These are phyloP conservation scores for Glaucomys volans DNA, from an alignment of 2,113 vertebrate species.

Conservation along the genomic window DNA sequence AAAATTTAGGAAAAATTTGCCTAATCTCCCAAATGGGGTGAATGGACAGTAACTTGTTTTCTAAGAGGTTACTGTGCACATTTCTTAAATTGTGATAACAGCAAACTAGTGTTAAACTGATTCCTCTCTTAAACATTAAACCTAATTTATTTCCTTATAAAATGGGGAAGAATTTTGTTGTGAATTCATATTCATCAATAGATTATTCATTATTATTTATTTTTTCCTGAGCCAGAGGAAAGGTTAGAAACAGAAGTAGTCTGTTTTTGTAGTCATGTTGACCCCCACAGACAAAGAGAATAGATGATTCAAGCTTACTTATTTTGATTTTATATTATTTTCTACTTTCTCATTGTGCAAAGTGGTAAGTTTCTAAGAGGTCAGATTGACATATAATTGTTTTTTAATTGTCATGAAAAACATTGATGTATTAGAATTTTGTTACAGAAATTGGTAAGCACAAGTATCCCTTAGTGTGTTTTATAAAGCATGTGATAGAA, in stretches of 20 bases:
- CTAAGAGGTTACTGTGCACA: background rate
- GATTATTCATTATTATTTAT: background rate
- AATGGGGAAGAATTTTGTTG: background rate
- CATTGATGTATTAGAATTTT: background rate
- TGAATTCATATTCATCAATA: background rate
- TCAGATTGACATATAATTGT: background rate
- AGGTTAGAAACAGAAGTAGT: background rate
- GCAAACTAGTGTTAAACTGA: too few relatives aligned
- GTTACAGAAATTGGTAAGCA: background rate
- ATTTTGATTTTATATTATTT: background rate
- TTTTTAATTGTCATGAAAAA: background rate
- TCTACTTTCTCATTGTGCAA: constrained; percentile 49
- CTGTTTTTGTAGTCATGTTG: background rate
- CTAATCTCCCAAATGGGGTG: background rate
- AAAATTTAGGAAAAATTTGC: background rate
- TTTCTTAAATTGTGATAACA: too few relatives aligned
- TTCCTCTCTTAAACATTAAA: too few relatives aligned
- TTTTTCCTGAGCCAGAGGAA: constrained; percentile 16
- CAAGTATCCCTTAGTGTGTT: background rate
- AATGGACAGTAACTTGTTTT: too few relatives aligned
- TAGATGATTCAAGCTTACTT: background rate
- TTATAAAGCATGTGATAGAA: background rate
- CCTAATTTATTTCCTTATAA: background rate
- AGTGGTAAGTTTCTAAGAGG: background rate
- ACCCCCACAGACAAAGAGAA: too few relatives aligned